Percentiles rank a stretch among this genome's conserved stretches.
These are phyloP conservation scores for Chlorocebus sabaeus DNA, from an alignment of 2,113 vertebrate species.

Conservation along the genomic window DNA sequence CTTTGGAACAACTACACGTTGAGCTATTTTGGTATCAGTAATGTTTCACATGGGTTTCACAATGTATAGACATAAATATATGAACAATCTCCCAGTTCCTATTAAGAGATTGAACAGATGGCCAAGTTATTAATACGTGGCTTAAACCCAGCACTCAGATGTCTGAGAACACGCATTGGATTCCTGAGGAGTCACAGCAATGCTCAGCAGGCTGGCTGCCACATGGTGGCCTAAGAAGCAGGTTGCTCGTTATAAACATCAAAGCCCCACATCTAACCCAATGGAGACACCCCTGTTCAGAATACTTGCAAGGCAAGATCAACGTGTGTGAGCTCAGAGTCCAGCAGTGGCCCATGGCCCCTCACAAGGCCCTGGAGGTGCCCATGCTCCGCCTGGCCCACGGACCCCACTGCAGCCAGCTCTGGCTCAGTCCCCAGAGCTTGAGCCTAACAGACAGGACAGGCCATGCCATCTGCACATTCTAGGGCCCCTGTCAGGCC, in stretches of 20 bases:
- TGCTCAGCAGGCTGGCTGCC: not conserved
- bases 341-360: fast-evolving
- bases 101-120: not conserved
- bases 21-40: not conserved
- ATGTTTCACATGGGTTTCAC: not conserved
- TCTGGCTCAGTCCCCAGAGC: not conserved
- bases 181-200: not conserved
- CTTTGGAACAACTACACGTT: not conserved
- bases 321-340: fast-evolving
- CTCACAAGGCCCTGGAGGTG: not conserved
- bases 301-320: not conserved
- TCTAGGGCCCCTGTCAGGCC: not conserved
- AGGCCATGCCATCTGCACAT: fast-evolving
- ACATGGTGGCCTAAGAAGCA: not conserved
- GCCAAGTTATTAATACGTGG: not conserved
- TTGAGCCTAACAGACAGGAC: fast-evolving
- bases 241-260: not conserved
- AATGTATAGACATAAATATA: not conserved
- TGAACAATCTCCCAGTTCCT: not conserved
- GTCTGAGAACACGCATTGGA: fast-evolving
- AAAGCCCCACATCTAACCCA: not conserved
- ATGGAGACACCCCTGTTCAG: not conserved
- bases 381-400: fast-evolving
- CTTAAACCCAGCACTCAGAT: not conserved
- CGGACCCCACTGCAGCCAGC: fast-evolving